Evolutionary conservation across 1,140 invertebrate genomes (phyloP), one percentile per base, ranked within the genome.

Genomic region (Teleopsis dalmanni): DNA sequence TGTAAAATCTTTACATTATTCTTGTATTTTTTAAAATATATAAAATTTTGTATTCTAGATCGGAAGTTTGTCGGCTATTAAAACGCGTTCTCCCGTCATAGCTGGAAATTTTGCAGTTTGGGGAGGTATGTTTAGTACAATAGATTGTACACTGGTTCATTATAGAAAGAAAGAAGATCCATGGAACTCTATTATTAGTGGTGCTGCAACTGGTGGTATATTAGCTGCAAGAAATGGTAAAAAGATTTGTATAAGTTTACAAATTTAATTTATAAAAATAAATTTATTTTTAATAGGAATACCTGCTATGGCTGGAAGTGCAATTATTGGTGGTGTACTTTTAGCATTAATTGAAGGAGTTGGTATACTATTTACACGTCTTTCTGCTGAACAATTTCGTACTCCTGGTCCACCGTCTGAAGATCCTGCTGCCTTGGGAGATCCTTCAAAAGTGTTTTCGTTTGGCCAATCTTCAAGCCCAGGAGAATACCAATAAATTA

Each of bases 101-200:
- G 95, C 91, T 38, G 93, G 93, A 57, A 91, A 90, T 66, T 95
- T 95, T 78, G 91, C 90, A 5, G 81, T 93, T 36, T 95, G 91
- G 91, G 91, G 91, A 58, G 91, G 93, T 13, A 83, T 97, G 75
- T 99, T 99, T 70, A 96, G 93, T 31, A 91, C 92, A 29, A 95
- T 98, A 52, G 96, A 99, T 68, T 99, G 96, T 71, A 83, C 91
- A 35, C 73, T 99, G 51, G 91, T 97, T 13, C 90, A 95, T 65
- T 77, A 98, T 46, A 75, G 95, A 47, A 89, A 95, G 72, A 99
- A 98, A 67, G 96, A 98, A 79, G 94, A 97, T 73, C 93, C 93
- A 0, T 97, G 92, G 91, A 98, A 94, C 73, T 96, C 93, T 0
- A 99, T 99, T 31, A 91, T 92, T 48, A 96, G 92, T 75, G 95